Evolutionary conservation across 1,140 invertebrate species (phyloP).

Genomic region (Helicorthomorpha holstii): DNA sequence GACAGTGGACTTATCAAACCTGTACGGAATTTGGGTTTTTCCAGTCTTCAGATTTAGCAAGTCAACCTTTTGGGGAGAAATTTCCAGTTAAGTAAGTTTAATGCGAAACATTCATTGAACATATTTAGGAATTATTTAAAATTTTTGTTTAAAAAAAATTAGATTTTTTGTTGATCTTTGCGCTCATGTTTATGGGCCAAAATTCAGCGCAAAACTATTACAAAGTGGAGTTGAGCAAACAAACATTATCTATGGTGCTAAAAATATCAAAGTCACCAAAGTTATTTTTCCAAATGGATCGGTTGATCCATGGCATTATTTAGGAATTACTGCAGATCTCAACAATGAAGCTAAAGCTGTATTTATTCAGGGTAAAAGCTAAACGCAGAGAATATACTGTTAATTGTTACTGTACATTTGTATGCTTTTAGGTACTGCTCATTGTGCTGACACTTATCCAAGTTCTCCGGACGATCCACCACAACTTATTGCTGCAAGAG

Average conservation of each 20-base stretch:
- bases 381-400: no score
- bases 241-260: slow-evolving; percentile 27
- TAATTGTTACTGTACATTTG: background rate
- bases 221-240: slow-evolving; percentile 20
- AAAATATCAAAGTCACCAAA: slow-evolving; percentile 20
- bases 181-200: slow-evolving; percentile 50
- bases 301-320: slow-evolving; percentile 32
- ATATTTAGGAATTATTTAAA: background rate
- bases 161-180: slow-evolving; percentile 64
- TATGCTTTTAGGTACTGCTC: slow-evolving; percentile 18
- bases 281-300: slow-evolving; percentile 30
- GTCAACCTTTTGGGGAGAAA: slow-evolving; percentile 54
- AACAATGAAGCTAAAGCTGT: slow-evolving; percentile 20
- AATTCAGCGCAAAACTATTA: slow-evolving; percentile 23
- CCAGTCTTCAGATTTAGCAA: slow-evolving; percentile 58
- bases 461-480: slow-evolving; percentile 16
- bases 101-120: no score
- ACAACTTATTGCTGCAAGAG: slow-evolving; percentile 18
- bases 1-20: slow-evolving; percentile 88
- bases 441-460: slow-evolving; percentile 31
- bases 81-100: slow-evolving; percentile 41
- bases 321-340: slow-evolving; percentile 21
- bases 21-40: slow-evolving; percentile 92
- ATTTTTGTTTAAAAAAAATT: background rate
- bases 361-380: slow-evolving; percentile 11